These are phyloP conservation scores for Formica aserva DNA, from an alignment of 2,888 invertebrate genomes.

Conservation along the genomic window DNA sequence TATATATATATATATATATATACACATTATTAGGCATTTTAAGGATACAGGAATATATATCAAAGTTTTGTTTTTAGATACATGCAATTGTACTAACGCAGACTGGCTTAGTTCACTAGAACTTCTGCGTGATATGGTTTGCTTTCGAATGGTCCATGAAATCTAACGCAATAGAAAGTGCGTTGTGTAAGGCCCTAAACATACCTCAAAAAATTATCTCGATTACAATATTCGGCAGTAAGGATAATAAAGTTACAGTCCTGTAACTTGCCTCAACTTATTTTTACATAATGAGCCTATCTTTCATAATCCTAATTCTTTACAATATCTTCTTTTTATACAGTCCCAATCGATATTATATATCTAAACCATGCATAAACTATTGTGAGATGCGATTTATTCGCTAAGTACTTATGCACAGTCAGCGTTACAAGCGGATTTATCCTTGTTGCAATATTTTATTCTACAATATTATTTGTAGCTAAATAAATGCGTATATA, in stretches of 20 bases:
- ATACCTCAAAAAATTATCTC: constrained; percentile 60
- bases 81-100: constrained; percentile 69
- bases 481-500: constrained; percentile 47
- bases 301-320: neutral
- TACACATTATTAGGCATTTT: constrained; percentile 50
- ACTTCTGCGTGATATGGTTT: constrained; percentile 74
- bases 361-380: constrained; percentile 23
- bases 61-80: constrained; percentile 58
- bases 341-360: constrained; percentile 31
- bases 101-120: constrained; percentile 64
- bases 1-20: constrained; percentile 35
- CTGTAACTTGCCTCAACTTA: constrained; percentile 38
- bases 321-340: neutral
- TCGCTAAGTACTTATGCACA: constrained; percentile 30
- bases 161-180: constrained; percentile 65
- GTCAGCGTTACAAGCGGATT: neutral
- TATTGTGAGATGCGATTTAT: neutral
- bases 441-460: constrained; percentile 1
- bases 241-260: constrained; percentile 56
- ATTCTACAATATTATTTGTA: neutral
- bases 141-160: constrained; percentile 72
- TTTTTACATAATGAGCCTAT: constrained; percentile 18
- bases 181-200: constrained; percentile 72
- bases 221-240: constrained; percentile 69
- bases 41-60: constrained; percentile 53